phyloP scores from a whole-genome alignment of 2,797 vertebrate species.

The Manis pentadactyla region DNA sequence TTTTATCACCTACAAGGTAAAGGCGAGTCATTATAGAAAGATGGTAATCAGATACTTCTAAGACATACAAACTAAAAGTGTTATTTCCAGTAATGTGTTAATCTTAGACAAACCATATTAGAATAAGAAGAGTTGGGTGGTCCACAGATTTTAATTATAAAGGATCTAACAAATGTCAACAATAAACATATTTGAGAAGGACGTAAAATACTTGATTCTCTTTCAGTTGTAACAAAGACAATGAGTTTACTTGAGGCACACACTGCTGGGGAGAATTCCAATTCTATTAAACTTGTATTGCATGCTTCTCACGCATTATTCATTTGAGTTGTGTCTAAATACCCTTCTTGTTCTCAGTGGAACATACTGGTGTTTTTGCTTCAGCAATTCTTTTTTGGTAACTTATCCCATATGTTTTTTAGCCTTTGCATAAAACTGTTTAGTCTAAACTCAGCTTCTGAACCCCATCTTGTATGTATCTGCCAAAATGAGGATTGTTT shows the following conservation, averaged over 20 bases:
- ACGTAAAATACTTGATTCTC: conserved; percentile 47
- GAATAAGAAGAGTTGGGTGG: conserved; percentile 69
- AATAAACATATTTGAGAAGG: conserved; percentile 55
- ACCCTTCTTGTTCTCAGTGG: conserved; percentile 28
- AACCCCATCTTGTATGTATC: conserved; percentile 48
- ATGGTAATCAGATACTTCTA: conserved; percentile 29
- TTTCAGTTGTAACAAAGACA: conserved; percentile 58
- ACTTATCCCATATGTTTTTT: conserved; percentile 70
- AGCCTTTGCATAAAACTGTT: conserved; percentile 60
- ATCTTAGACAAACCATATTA: conserved; percentile 46
- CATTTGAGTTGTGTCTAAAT: conserved; percentile 57
- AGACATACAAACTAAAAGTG: not conserved
- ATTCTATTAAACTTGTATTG: conserved; percentile 52
- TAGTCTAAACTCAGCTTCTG: conserved; percentile 70
- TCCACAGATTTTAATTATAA: conserved; percentile 51
- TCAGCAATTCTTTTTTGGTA: conserved; percentile 62
- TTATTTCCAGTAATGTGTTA: conserved; percentile 39
- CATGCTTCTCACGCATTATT: conserved; percentile 24
- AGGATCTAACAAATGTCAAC: conserved; percentile 42
- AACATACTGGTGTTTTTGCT: conserved; percentile 65
- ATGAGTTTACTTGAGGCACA: conserved; percentile 45
- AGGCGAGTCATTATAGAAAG: conserved; percentile 26
- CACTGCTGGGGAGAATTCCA: conserved; percentile 45
- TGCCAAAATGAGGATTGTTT: conserved; percentile 47
- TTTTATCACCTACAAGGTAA: not conserved